Evolutionary conservation across 2,113 vertebrate genomes (phyloP).

Genomic region (Azemiops feae): DNA sequence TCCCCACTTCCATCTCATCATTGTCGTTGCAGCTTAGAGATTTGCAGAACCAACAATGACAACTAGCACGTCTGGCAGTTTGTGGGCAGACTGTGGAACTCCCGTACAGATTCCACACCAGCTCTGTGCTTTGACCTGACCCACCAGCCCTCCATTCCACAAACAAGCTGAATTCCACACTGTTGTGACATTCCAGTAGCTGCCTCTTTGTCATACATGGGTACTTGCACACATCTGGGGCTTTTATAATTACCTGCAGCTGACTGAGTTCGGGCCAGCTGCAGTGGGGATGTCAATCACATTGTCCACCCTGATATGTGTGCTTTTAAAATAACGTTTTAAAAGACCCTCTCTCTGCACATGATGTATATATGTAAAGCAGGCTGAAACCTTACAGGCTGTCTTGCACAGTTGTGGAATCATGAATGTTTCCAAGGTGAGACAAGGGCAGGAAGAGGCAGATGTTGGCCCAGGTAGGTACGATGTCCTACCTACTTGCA

Average conservation of each 20-base stretch:
- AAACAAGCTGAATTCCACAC: not conserved
- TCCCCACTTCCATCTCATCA: not conserved
- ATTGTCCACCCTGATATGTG: not conserved
- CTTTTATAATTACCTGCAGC: not conserved
- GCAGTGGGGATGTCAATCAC: not conserved
- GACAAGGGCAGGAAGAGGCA: not conserved
- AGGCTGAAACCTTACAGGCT: not conserved
- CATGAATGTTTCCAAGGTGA: not conserved
- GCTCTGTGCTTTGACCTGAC: not conserved
- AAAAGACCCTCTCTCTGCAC: not conserved
- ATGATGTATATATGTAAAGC: not conserved
- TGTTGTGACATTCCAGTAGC: not conserved
- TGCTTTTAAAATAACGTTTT: not conserved
- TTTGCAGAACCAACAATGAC: not conserved
- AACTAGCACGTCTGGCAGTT: not conserved
- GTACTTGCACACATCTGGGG: not conserved
- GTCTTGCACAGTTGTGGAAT: not conserved
- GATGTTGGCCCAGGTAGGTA: not conserved
- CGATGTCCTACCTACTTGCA: not conserved
- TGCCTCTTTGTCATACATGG: not conserved
- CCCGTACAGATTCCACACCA: fast-evolving
- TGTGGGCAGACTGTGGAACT: not conserved
- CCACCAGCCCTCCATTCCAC: too few species aligned
- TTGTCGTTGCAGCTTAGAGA: not conserved
- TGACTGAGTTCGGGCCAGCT: not conserved